Base-by-base conservation (phyloP, 1,140 invertebrate species). In the Neodiprion fabricii region DNA sequence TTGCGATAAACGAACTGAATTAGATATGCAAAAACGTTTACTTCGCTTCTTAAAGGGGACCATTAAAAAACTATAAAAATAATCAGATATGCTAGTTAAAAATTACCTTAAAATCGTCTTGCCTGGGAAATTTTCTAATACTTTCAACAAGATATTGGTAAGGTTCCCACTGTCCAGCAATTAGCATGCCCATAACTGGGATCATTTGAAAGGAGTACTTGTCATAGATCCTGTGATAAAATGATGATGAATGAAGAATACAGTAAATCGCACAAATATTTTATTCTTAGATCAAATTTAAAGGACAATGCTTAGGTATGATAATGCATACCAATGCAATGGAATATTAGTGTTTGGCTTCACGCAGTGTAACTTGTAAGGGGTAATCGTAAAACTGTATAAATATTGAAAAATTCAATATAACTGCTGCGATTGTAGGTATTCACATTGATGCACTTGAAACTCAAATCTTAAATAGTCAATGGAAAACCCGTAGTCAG, bases 81-180 rank as follows among this genome's bases (percentile, higher is more conserved):
- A 3, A 40, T 40, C 28, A 5, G 2, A 2, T 40, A 40, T 5
- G 28, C 28, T 40, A 3, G 28, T 5, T 5, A 40, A 40, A 65
- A 21, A 65, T 65, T 81, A 88, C 87, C 83, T 94, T 94, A 84
- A 99, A 99, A 67, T 93, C 92, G 79, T 98, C 95, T 93, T 98
- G 91, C 82, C 95, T 92, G n/a, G 98, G 98, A 89, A 99, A 99
- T 82, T 96, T 94, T 72, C 98, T 89, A 76, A 99, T 99, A 89
- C 98, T 99, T 88, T 99, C 98, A 0, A 99, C 97, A 48, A 99
- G 90, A 88, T 99, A 99, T 85, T 99, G 95, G 89, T 99, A 99
- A 12, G 98, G 94, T 79, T 97, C 93, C 95, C 96, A 99, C 88
- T 99, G 95, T 2, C 95, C 94, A n/a, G 96, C 95, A 61, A 99